A percentile compares a stretch with the other conserved stretches of the same genome.
phyloP scores from a whole-genome alignment of 2,113 vertebrate species.

The Sinocyclocheilus rhinocerous region DNA sequence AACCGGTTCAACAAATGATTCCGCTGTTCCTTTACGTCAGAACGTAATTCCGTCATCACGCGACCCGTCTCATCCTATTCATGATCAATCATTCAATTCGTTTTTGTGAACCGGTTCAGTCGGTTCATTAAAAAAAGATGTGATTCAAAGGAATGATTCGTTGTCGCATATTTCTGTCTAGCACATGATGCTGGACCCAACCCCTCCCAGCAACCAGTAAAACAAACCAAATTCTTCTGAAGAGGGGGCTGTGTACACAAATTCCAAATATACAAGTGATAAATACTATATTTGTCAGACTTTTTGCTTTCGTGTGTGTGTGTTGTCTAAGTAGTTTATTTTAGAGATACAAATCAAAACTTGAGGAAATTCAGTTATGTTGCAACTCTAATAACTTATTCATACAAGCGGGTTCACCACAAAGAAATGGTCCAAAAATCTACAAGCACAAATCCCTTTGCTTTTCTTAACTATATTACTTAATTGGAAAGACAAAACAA shows the following conservation, averaged over 20 bases:
- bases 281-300: not conserved
- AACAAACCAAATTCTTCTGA: not conserved
- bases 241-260: not conserved
- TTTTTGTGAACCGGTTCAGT: not conserved
- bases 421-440: not conserved
- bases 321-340: not conserved
- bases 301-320: not conserved
- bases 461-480: not conserved
- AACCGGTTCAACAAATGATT: not conserved
- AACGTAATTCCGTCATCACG: not conserved
- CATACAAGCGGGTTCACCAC: not conserved
- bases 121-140: not conserved
- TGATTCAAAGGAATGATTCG: not conserved
- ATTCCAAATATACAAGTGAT: not conserved
- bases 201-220: conserved; percentile 39
- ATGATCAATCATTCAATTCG: not conserved
- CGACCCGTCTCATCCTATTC: not conserved
- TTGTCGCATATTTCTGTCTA: conserved; percentile 21
- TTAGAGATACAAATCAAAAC: not conserved
- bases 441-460: not conserved
- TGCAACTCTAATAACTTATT: not conserved
- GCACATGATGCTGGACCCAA: conserved; percentile 20
- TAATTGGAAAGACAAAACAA: not conserved
- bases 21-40: not conserved
- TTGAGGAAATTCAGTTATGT: not conserved